A percentile compares a stretch with the other conserved stretches of the same genome.
Evolutionary conservation across 2,888 invertebrate species (phyloP).

Genomic region (Torymus aiolomorphi): DNA sequence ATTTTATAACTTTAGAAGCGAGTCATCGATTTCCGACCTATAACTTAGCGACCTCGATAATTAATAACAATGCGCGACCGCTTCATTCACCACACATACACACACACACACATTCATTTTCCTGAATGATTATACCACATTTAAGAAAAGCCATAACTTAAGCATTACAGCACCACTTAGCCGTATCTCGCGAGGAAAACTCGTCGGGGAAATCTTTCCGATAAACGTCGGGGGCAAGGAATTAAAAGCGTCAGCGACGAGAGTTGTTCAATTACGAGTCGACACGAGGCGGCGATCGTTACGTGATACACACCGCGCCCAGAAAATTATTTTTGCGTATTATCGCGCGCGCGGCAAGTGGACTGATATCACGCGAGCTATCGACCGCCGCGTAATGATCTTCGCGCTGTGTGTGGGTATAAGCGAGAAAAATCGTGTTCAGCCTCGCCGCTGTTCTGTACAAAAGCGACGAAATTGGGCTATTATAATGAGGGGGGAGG

Average conservation of each 20-base stretch:
- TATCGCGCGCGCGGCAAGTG: slow-evolving; percentile 13
- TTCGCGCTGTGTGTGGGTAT: no score
- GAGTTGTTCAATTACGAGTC: slow-evolving; percentile 27
- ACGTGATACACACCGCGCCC: background rate
- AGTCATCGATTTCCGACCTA: slow-evolving; percentile 29
- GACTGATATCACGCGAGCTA: slow-evolving; percentile 39
- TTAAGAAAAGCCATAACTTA: no score
- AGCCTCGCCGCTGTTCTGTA: no score
- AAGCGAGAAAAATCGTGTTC: no score
- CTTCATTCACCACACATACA: no score
- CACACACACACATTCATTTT: no score
- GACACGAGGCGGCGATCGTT: slow-evolving; percentile 4
- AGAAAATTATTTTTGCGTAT: slow-evolving; percentile 26
- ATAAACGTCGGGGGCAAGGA: slow-evolving; percentile 13
- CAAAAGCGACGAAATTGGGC: no score
- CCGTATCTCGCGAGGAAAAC: no score
- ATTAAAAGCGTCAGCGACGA: slow-evolving; percentile 27
- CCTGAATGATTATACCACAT: no score
- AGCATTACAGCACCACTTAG: no score
- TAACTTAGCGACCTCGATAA: slow-evolving; percentile 25
- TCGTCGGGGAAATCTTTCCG: slow-evolving; percentile 8
- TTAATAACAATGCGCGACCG: no score
- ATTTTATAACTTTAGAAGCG: slow-evolving; percentile 23
- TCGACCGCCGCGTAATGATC: background rate
- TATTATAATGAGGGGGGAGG: background rate